A percentile compares a stretch with the other conserved stretches of the same genome.
Evolutionary conservation across 2,888 invertebrate genomes (phyloP).

Genomic region (Leucophora obtusa): DNA sequence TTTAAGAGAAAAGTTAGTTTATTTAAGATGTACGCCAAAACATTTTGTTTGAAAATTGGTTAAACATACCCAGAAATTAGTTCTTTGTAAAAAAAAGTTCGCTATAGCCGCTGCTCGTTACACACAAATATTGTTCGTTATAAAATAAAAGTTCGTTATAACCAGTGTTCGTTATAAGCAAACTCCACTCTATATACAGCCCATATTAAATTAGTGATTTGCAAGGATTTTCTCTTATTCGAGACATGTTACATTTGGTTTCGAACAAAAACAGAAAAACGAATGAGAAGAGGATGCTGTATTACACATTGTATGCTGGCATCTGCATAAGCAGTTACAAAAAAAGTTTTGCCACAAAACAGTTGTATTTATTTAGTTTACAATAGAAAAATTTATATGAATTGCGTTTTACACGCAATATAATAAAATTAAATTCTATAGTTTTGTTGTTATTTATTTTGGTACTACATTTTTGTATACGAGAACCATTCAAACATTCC

Average conservation of each 20-base stretch:
- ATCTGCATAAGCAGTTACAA: background rate
- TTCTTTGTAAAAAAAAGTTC: too few relatives aligned
- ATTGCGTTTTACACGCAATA: slow-evolving; percentile 14
- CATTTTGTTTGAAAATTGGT: too few relatives aligned
- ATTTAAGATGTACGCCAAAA: too few relatives aligned
- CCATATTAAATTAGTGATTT: background rate
- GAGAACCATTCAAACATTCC: background rate
- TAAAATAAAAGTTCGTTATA: too few relatives aligned
- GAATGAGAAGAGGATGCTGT: background rate
- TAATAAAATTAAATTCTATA: slow-evolving; percentile 7
- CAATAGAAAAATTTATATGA: slow-evolving; percentile 1
- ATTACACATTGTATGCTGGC: background rate
- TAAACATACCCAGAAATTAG: too few relatives aligned
- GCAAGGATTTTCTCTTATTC: background rate
- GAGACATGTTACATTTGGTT: background rate
- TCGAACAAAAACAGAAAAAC: background rate
- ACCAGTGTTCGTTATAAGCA: too few relatives aligned
- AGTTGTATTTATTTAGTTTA: background rate
- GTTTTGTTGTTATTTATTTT: background rate
- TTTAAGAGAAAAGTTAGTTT: too few relatives aligned
- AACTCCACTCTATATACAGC: background rate
- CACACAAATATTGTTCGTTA: too few relatives aligned
- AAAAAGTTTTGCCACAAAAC: background rate
- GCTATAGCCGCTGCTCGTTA: too few relatives aligned
- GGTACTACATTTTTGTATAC: background rate